Conservation (phyloP, 2,888 invertebrate species). For the Elmis aenea region DNA sequence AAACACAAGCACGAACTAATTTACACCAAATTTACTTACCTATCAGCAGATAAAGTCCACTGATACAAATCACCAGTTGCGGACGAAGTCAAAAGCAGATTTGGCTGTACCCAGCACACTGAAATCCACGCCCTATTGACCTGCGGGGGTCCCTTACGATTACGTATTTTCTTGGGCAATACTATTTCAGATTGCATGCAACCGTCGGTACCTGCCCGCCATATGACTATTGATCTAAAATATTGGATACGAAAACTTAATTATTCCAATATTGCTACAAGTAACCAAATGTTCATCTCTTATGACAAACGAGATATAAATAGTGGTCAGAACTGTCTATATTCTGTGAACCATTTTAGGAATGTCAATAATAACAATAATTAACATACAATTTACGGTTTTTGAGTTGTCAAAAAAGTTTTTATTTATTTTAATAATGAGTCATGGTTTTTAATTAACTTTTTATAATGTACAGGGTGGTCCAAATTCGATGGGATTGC, state of each 20-base stretch:
- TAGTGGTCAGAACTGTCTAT: too few species aligned
- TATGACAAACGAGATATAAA: too few species aligned
- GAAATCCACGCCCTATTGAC: conserved; percentile 44
- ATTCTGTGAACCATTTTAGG: too few species aligned
- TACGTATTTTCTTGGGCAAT: conserved; percentile 31
- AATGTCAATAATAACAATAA: too few species aligned
- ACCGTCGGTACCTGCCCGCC: conserved; percentile 62
- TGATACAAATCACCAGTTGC: conserved; percentile 57
- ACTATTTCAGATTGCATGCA: conserved; percentile 44
- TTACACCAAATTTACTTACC: conserved; percentile 24
- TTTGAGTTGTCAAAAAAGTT: too few species aligned
- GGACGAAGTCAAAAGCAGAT: conserved; percentile 54
- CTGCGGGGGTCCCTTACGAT: neutral
- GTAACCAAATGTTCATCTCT: too few species aligned
- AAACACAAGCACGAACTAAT: conserved; percentile 2
- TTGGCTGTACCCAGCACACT: conserved; percentile 58
- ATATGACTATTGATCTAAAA: conserved; percentile 55
- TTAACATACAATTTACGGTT: too few species aligned
- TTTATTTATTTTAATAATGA: too few species aligned
- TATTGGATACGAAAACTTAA: conserved; percentile 10
- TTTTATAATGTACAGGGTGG: too few species aligned
- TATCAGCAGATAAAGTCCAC: conserved; percentile 51
- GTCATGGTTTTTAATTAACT: too few species aligned
- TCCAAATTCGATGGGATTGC: too few species aligned
- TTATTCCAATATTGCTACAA: neutral